Evolutionary conservation across 2,888 invertebrate genomes (phyloP).

Genomic region (Tipula lateralis): DNA sequence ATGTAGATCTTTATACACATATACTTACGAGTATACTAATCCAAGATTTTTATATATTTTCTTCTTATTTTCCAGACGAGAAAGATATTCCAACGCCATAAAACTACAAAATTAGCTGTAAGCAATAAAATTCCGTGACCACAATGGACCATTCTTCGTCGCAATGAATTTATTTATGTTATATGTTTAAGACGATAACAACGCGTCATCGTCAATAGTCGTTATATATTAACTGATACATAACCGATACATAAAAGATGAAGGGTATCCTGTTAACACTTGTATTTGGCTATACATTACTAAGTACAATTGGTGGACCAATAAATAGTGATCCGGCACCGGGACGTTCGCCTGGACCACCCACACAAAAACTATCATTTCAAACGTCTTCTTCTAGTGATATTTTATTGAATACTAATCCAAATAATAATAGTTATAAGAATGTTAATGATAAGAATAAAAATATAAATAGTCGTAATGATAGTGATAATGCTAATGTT

Average conservation of each 20-base stretch:
- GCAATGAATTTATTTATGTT: not conserved
- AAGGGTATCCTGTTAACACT: not conserved
- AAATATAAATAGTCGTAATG: not conserved
- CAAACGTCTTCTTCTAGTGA: constrained; percentile 15
- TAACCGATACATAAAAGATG: constrained; percentile 25
- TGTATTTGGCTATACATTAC: constrained; percentile 12
- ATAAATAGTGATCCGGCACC: constrained; percentile 62
- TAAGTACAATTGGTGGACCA: constrained; percentile 40
- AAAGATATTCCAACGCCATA: not conserved
- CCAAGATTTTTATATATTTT: not conserved
- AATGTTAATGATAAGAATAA: not conserved
- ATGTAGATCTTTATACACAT: not conserved
- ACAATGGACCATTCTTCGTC: not conserved
- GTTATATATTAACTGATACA: not conserved
- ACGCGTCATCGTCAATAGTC: no score
- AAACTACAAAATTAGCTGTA: not conserved
- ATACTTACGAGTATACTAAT: not conserved
- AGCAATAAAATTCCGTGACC: constrained; percentile 11
- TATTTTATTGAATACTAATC: not conserved
- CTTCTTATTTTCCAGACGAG: not conserved
- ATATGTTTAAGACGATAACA: not conserved
- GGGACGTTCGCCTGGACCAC: constrained; percentile 62
- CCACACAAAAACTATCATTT: constrained; percentile 37
- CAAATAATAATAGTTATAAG: not conserved
- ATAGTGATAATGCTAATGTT: not conserved